These are phyloP conservation scores for Geophilus truncorum DNA, from an alignment of 2,888 invertebrate genomes.

Conservation along the genomic window DNA sequence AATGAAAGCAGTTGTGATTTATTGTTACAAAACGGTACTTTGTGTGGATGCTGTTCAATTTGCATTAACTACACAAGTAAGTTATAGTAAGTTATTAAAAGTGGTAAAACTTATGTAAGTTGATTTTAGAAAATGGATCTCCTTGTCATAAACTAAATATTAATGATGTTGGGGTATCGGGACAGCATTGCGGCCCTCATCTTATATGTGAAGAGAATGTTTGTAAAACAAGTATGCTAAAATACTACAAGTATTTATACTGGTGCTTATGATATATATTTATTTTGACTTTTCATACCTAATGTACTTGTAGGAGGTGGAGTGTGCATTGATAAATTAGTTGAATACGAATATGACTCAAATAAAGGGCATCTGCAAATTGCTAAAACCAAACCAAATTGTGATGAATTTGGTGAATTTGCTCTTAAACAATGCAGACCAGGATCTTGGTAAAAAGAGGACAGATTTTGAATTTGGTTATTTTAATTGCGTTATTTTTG, in stretches of 20 bases:
- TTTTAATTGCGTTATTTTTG: conserved; percentile 30
- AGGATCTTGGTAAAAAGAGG: conserved; percentile 59
- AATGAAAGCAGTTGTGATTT: background rate
- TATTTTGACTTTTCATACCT: no score
- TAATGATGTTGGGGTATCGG: background rate
- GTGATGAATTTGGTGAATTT: conserved; percentile 61
- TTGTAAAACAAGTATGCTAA: background rate
- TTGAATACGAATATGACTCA: background rate
- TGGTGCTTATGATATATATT: no score
- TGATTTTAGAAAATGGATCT: background rate
- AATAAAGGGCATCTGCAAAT: conserved; percentile 54
- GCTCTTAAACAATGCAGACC: conserved; percentile 59
- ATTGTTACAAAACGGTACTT: background rate
- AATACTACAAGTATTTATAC: no score
- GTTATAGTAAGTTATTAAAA: background rate
- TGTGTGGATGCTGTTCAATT: background rate
- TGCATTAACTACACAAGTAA: background rate
- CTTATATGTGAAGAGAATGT: background rate
- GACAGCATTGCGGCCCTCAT: background rate
- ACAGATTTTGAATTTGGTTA: background rate
- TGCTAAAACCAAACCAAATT: conserved; percentile 56
- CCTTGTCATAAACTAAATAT: background rate
- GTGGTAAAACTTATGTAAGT: background rate
- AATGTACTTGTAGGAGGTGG: no score
- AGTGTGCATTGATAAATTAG: background rate